These are phyloP conservation scores for Nomada ferruginata DNA, from an alignment of 2,888 invertebrate species.

Conservation along the genomic window DNA sequence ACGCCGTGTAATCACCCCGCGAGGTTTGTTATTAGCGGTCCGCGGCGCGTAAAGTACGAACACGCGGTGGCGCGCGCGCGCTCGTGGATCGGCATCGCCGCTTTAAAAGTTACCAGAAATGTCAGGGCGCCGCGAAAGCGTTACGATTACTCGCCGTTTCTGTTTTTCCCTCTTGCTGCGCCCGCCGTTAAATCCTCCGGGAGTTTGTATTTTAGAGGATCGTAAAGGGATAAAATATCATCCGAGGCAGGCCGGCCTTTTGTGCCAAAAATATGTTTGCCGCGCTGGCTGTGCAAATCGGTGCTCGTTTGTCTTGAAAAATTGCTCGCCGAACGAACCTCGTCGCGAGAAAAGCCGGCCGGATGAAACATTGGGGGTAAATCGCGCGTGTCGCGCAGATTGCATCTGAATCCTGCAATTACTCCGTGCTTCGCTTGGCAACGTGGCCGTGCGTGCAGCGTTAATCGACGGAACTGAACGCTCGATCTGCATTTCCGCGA, in stretches of 20 bases:
- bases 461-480: conserved; percentile 33
- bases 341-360: conserved; percentile 17
- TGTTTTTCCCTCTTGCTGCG: not conserved
- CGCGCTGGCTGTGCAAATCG: conserved; percentile 33
- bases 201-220: not conserved
- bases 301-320: conserved; percentile 56
- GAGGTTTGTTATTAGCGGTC: conserved; percentile 70
- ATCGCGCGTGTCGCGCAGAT: conserved; percentile 47
- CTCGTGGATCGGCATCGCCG: not conserved
- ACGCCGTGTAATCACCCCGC: conserved; percentile 71
- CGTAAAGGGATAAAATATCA: conserved; percentile 4
- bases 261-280: conserved; percentile 31
- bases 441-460: conserved; percentile 31
- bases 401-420: conserved; percentile 60
- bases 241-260: not conserved
- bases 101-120: conserved; percentile 36
- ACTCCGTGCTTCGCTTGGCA: conserved; percentile 40
- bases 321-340: conserved; percentile 31
- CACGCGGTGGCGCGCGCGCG: not conserved
- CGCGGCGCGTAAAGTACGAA: conserved; percentile 37
- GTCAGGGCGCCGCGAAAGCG: not conserved
- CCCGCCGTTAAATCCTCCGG: not conserved
- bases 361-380: conserved; percentile 52
- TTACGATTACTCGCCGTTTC: not conserved
- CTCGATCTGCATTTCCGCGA: conserved; percentile 21